Evolutionary conservation across 2,888 invertebrate genomes (phyloP), one percentile per base, ranked within the genome.

Genomic region (Hemistola chrysoprasaria): DNA sequence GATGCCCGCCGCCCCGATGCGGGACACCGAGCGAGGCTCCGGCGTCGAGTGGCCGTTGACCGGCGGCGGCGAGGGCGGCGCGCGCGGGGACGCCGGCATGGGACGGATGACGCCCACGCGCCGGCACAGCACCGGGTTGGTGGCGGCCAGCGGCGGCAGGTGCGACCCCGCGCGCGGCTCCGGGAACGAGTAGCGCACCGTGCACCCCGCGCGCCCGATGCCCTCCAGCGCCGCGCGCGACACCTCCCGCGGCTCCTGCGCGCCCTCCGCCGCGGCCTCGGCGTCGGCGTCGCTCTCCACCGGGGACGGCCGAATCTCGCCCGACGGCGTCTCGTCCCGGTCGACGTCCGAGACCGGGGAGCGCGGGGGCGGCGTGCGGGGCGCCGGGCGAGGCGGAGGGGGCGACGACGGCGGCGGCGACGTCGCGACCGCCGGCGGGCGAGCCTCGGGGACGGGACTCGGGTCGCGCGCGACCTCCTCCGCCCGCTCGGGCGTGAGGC

Each of bases 181-280:
- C 36, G 78, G 79, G 65, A 93, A 92, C 40, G 89, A 86, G 67
- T 91, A 94, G 46, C 92, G 91, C 58, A 93, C 87, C 8, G 92
- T 91, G 38, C 90, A 90, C n/a, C 93, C 92, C 40, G 92, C 93
- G 71, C 91, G 92, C 21, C 92, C 90, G 61, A 94, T 93, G 58
- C 92, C 65, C 32, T 93, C 93, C 33, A 93, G 75, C 6, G 93
- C 92, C n/a, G 87, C 78, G 58, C 90, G 90, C 5, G 92, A 90
- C 59, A 92, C 89, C 25, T 65, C 72, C 50, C 86, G 89, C 28
- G 11, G 51, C 4, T 3, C 37, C 88, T 88, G 11, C 92, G 47
- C 92, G 91, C 68, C 90, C 91, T 23, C 91, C 85, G 61, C 59
- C 37, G 92, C 91, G 34, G 92, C 67, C 8, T 92, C 91, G 6